phyloP scores from a whole-genome alignment of 2,888 invertebrate species.

The Metacarcinus magister region DNA sequence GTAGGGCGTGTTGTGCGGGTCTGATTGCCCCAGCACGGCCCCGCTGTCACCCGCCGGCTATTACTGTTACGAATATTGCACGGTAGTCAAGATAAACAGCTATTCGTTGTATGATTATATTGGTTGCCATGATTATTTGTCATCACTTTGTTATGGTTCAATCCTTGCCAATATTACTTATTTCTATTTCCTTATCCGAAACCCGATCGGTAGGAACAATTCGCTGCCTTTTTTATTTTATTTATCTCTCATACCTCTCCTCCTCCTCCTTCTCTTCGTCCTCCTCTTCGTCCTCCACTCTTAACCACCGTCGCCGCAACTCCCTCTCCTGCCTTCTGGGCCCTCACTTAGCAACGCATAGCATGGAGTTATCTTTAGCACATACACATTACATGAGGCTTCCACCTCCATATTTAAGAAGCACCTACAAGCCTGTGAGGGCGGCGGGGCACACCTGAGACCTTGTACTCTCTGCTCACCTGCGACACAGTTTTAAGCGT shows the following conservation, averaged over 20 bases:
- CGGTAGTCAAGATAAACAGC: neutral
- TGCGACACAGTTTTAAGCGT: neutral
- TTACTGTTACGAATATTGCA: neutral
- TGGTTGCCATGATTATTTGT: neutral
- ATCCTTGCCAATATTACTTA: neutral
- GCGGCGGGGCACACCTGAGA: neutral
- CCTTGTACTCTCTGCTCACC: neutral
- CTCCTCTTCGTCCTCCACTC: neutral
- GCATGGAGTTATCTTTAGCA: constrained; percentile 13
- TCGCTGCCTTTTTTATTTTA: neutral
- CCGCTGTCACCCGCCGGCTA: neutral
- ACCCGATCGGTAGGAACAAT: neutral
- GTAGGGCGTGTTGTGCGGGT: neutral
- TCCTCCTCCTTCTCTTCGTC: neutral
- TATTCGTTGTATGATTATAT: neutral
- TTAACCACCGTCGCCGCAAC: neutral
- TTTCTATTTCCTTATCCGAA: neutral
- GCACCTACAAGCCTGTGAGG: neutral
- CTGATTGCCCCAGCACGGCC: neutral
- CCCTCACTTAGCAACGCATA: constrained; percentile 4
- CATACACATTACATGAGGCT: constrained; percentile 12
- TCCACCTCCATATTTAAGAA: constrained; percentile 4
- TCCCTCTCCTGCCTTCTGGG: neutral
- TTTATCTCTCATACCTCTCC: neutral
- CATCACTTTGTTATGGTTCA: neutral